These are phyloP conservation scores for Melinaea menophilus DNA, from an alignment of 2,888 invertebrate species.

Conservation along the genomic window DNA sequence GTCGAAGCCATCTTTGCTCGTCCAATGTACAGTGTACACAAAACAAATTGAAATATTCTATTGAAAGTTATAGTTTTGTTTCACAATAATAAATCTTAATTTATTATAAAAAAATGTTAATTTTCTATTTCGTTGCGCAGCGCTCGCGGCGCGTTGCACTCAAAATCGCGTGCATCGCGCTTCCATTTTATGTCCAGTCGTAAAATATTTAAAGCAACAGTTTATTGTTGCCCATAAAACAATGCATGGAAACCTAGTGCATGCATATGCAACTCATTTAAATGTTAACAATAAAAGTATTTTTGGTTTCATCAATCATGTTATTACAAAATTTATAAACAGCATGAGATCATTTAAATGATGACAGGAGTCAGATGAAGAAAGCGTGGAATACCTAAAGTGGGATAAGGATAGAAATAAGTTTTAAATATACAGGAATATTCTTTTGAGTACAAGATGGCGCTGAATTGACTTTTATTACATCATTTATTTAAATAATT, in stretches of 20 bases:
- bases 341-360: background rate
- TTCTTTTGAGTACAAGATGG: no score
- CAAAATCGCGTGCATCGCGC: slow-evolving; percentile 30
- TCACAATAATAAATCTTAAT: background rate
- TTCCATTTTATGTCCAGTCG: slow-evolving; percentile 57
- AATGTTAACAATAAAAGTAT: slow-evolving; percentile 13
- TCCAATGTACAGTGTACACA: no score
- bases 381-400: no score
- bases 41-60: no score
- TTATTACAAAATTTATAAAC: background rate
- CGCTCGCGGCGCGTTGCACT: slow-evolving; percentile 2
- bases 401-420: no score
- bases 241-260: slow-evolving; percentile 25
- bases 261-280: slow-evolving; percentile 21
- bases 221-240: slow-evolving; percentile 62
- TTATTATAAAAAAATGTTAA: slow-evolving; percentile 3
- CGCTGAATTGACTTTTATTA: no score
- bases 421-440: no score
- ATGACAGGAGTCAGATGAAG: no score
- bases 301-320: slow-evolving; percentile 2
- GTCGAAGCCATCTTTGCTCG: no score
- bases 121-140: slow-evolving; percentile 1
- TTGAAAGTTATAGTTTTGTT: background rate
- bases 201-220: slow-evolving; percentile 64
- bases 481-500: no score